A percentile compares a stretch with the other conserved stretches of the same genome.
Evolutionary conservation across 2,797 vertebrate genomes (phyloP).

Genomic region (Fistularia tabacaria): DNA sequence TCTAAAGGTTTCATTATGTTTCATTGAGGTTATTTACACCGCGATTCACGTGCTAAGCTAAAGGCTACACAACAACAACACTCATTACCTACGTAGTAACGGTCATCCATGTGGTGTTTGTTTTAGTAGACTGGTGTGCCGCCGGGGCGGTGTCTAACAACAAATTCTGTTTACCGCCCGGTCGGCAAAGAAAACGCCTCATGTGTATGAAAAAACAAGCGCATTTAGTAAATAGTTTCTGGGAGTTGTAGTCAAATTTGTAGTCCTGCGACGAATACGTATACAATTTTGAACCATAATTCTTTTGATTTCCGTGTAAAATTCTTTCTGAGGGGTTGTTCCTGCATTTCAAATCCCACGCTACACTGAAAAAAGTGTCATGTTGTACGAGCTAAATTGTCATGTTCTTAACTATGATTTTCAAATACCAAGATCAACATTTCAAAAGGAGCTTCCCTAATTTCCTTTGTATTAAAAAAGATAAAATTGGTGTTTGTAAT

Average conservation of each 20-base stretch:
- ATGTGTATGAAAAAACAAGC: background rate
- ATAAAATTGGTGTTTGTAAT: too few relatives aligned
- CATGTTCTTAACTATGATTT: too few relatives aligned
- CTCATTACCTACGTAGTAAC: conserved; percentile 14
- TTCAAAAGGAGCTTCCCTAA: too few relatives aligned
- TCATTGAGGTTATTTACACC: background rate
- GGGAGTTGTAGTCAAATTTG: conserved; percentile 51
- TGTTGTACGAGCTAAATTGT: too few relatives aligned
- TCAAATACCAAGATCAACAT: too few relatives aligned
- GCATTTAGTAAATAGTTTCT: conserved; percentile 4
- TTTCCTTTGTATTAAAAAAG: too few relatives aligned
- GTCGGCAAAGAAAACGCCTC: background rate
- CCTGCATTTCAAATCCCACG: background rate
- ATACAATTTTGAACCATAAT: background rate
- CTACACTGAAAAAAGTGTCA: background rate
- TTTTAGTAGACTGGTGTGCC: rapidly evolving
- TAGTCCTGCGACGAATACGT: background rate
- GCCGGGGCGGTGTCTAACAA: background rate
- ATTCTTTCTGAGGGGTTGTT: background rate
- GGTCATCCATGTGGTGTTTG: conserved; percentile 9
- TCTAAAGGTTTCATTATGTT: conserved; percentile 63
- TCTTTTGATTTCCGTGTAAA: background rate
- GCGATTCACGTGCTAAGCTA: background rate
- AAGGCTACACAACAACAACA: conserved; percentile 8
- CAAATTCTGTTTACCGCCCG: background rate